Percentiles rank a stretch among this genome's conserved stretches.
These are phyloP conservation scores for Tetramorium alpestre DNA, from an alignment of 1,140 invertebrate genomes.

Conservation along the genomic window DNA sequence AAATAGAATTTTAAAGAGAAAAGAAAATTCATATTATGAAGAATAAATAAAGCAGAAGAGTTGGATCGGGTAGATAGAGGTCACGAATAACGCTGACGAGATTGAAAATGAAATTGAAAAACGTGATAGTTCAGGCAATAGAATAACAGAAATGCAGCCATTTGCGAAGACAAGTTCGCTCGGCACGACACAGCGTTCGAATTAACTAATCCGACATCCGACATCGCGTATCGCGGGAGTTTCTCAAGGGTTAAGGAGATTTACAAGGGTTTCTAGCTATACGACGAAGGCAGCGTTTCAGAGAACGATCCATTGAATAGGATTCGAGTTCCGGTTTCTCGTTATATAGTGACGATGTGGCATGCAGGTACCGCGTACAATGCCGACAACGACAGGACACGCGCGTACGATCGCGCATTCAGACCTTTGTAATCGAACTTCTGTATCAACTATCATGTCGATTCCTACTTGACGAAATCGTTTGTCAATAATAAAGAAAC, in stretches of 20 bases:
- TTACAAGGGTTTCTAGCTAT: slow-evolving; percentile 27
- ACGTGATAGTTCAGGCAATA: not conserved
- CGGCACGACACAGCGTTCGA: slow-evolving; percentile 22
- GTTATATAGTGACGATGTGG: not conserved
- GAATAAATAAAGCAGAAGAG: not conserved
- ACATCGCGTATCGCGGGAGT: slow-evolving; percentile 37
- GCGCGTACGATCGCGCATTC: not conserved
- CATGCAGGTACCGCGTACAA: not conserved
- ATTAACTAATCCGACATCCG: slow-evolving; percentile 56
- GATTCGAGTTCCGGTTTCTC: slow-evolving; percentile 21
- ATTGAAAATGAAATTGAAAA: slow-evolving; percentile 4
- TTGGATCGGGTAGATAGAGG: not conserved
- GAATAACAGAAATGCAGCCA: not conserved
- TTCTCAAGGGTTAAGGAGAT: slow-evolving; percentile 42
- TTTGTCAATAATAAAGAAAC: not conserved
- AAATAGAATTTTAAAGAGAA: not conserved
- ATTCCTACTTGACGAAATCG: not conserved
- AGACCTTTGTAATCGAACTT: not conserved
- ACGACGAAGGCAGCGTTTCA: slow-evolving; percentile 19
- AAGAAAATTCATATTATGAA: not conserved
- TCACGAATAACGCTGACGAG: not conserved
- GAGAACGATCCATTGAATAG: slow-evolving; percentile 19
- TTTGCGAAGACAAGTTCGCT: slow-evolving; percentile 17
- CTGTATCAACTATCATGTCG: not conserved
- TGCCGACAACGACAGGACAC: not conserved